These are phyloP conservation scores for Drusus annulatus DNA, from an alignment of 1,140 invertebrate species.

Conservation along the genomic window DNA sequence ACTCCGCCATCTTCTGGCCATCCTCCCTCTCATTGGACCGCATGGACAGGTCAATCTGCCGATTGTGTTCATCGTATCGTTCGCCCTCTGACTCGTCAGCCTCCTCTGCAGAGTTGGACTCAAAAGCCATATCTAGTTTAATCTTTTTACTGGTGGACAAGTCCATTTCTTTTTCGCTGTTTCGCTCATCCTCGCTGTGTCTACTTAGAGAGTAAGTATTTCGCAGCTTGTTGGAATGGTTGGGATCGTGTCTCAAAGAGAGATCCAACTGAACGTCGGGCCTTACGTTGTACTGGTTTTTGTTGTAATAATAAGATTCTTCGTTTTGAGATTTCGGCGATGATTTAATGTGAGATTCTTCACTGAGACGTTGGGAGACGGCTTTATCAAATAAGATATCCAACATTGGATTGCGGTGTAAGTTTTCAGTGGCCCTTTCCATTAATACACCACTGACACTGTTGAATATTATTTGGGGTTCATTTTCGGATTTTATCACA, in stretches of 20 bases:
- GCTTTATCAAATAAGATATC: slow-evolving; percentile 71
- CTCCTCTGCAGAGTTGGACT: slow-evolving; percentile 22
- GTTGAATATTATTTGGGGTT: slow-evolving; percentile 68
- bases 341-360: slow-evolving; percentile 65
- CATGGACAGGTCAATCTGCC: slow-evolving; percentile 29
- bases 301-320: slow-evolving; percentile 56
- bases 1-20: slow-evolving; percentile 43
- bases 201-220: slow-evolving; percentile 56
- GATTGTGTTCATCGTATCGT: slow-evolving; percentile 34
- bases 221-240: slow-evolving; percentile 10
- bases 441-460: slow-evolving; percentile 67
- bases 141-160: slow-evolving; percentile 62
- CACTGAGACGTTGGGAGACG: slow-evolving; percentile 68
- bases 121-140: slow-evolving; percentile 42
- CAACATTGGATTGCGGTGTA: slow-evolving; percentile 70
- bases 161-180: slow-evolving; percentile 68
- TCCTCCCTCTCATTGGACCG: slow-evolving; percentile 43
- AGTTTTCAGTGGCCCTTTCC: slow-evolving; percentile 67
- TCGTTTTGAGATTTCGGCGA: slow-evolving; percentile 64
- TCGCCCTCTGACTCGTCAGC: slow-evolving; percentile 47
- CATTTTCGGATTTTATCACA: slow-evolving; percentile 66
- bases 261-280: slow-evolving; percentile 38
- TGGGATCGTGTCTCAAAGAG: slow-evolving; percentile 30
- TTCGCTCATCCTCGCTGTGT: slow-evolving; percentile 63
- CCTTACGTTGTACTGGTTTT: not conserved